phyloP scores from a whole-genome alignment of 2,113 vertebrate species.

The Zootoca vivipara region DNA sequence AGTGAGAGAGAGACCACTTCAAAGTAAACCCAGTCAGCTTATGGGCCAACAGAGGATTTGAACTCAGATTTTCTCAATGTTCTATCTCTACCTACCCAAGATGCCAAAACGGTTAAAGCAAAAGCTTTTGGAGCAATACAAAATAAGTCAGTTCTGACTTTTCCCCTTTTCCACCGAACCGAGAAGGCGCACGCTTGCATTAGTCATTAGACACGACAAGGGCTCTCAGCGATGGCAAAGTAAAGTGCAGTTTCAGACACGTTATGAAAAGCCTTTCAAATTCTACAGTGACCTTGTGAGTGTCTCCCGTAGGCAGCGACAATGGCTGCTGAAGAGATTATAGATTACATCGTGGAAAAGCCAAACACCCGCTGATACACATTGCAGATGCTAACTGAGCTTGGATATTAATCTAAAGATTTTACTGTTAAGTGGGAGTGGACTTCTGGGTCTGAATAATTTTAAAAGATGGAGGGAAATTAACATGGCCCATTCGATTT shows the following conservation, averaged over 20 bases:
- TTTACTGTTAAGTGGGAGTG: neutral
- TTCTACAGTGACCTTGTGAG: neutral
- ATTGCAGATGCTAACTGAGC: neutral
- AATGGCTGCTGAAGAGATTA: slow-evolving; percentile 15
- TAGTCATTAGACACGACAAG: neutral
- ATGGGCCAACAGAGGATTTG: neutral
- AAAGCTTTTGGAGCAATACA: neutral
- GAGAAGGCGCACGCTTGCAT: neutral
- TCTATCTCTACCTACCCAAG: neutral
- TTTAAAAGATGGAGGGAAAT: slow-evolving; percentile 1
- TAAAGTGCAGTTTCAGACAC: neutral
- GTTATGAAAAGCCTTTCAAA: neutral
- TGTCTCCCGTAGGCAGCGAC: neutral
- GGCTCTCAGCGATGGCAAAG: too few relatives aligned
- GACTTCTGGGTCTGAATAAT: neutral
- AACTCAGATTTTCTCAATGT: neutral
- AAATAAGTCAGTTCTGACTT: neutral
- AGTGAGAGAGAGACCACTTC: neutral
- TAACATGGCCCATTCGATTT: neutral
- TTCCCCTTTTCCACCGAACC: neutral
- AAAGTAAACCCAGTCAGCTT: neutral
- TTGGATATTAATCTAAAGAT: neutral
- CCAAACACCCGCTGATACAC: neutral
- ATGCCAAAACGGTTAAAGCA: neutral
- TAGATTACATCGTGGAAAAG: neutral